These are phyloP conservation scores for Xiphophorus hellerii DNA, from an alignment of 2,113 vertebrate genomes.

Conservation along the genomic window DNA sequence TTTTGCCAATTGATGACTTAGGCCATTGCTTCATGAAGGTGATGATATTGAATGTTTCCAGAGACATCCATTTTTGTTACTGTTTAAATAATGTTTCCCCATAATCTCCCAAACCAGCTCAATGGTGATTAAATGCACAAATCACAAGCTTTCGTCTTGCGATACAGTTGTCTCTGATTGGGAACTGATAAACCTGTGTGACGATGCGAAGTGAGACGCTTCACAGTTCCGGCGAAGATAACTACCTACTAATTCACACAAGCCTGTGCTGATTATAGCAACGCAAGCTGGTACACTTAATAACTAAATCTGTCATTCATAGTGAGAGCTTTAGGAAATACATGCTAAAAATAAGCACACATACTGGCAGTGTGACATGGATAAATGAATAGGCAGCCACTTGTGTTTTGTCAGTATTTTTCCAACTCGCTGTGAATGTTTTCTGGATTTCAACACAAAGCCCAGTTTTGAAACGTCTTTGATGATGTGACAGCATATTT, in stretches of 20 bases:
- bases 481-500: conserved; percentile 59
- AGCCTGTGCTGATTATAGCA: conserved; percentile 27
- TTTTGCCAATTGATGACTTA: no score
- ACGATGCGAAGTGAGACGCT: conserved; percentile 26
- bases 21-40: no score
- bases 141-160: not conserved
- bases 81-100: not conserved
- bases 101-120: not conserved
- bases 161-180: conserved; percentile 47
- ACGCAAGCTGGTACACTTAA: not conserved
- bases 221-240: not conserved
- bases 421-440: not conserved
- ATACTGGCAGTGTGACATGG: not conserved
- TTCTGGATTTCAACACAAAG: conserved; percentile 25
- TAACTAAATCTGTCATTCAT: not conserved
- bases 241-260: conserved; percentile 16
- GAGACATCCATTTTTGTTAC: not conserved
- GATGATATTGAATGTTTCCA: not conserved
- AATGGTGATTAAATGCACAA: not conserved
- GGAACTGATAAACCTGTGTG: conserved; percentile 17
- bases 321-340: not conserved
- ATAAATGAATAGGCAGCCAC: not conserved
- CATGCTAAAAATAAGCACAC: conserved; percentile 3
- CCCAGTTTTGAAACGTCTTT: conserved; percentile 32
- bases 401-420: conserved; percentile 11